Percentiles rank a stretch among this genome's conserved stretches.
Conservation (phyloP, 2,888 invertebrate genomes). For the Phymatocera aterrima region DNA sequence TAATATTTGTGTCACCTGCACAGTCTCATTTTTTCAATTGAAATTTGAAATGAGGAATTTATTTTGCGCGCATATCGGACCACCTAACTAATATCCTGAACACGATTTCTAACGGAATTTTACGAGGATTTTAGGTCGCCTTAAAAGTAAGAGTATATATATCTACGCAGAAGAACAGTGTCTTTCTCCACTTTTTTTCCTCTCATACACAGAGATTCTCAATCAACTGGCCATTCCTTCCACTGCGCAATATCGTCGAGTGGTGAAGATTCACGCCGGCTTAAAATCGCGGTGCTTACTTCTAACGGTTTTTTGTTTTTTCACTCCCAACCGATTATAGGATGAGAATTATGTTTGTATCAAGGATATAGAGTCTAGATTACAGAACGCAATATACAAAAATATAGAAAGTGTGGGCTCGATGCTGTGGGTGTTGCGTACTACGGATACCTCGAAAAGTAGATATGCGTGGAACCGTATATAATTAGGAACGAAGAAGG, state of each 20-base stretch:
- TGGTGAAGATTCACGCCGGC: neutral
- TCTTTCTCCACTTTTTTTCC: too few relatives aligned
- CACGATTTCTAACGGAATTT: neutral
- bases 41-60: constrained; percentile 4
- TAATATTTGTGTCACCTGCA: neutral
- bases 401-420: constrained; percentile 5
- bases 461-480: neutral
- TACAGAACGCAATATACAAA: neutral
- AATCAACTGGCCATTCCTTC: neutral
- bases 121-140: neutral
- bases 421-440: neutral
- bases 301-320: constrained; percentile 13
- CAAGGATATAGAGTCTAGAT: neutral
- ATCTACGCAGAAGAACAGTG: neutral
- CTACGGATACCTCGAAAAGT: neutral
- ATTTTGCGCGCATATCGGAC: too few relatives aligned
- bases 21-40: neutral
- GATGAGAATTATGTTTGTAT: neutral
- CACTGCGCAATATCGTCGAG: too few relatives aligned
- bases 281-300: neutral
- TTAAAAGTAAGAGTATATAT: neutral
- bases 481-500: neutral
- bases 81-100: neutral
- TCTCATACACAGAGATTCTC: neutral
- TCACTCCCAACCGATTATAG: neutral